These are phyloP conservation scores for Ceratina australensis DNA, from an alignment of 1,140 invertebrate genomes.

Conservation along the genomic window DNA sequence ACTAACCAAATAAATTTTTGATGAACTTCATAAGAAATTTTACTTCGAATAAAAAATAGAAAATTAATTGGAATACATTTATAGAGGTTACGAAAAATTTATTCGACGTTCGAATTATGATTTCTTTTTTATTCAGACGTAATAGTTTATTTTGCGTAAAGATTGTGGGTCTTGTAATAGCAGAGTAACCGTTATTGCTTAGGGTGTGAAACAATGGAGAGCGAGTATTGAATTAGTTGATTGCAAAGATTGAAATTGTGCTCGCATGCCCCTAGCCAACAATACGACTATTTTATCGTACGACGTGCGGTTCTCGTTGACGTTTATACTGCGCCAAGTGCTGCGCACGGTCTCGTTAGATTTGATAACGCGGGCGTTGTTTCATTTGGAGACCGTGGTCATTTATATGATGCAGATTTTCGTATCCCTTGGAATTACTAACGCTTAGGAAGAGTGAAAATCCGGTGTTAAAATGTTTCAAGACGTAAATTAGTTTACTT, in stretches of 20 bases:
- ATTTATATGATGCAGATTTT: background rate
- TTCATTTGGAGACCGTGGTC: background rate
- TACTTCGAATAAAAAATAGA: no score
- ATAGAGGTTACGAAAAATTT: no score
- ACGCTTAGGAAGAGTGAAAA: background rate
- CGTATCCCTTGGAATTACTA: background rate
- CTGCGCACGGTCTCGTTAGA: conserved; percentile 16
- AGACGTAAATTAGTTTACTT: no score
- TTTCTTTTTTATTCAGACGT: no score
- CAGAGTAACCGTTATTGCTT: no score
- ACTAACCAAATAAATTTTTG: background rate
- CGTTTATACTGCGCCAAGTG: conserved; percentile 39
- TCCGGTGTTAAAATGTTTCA: no score
- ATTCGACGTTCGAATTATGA: no score
- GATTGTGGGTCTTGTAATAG: no score
- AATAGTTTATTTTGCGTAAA: no score
- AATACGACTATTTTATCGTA: background rate
- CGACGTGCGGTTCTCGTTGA: conserved; percentile 12
- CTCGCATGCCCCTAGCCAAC: background rate
- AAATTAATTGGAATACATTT: no score
- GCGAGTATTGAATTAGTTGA: background rate
- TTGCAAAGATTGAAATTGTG: background rate
- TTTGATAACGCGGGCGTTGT: conserved; percentile 17
- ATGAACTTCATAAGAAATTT: background rate
- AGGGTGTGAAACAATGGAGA: no score